Percentiles rank a stretch among this genome's conserved stretches.
phyloP scores from a whole-genome alignment of 1,140 invertebrate genomes.

The Drosophila yakuba region DNA sequence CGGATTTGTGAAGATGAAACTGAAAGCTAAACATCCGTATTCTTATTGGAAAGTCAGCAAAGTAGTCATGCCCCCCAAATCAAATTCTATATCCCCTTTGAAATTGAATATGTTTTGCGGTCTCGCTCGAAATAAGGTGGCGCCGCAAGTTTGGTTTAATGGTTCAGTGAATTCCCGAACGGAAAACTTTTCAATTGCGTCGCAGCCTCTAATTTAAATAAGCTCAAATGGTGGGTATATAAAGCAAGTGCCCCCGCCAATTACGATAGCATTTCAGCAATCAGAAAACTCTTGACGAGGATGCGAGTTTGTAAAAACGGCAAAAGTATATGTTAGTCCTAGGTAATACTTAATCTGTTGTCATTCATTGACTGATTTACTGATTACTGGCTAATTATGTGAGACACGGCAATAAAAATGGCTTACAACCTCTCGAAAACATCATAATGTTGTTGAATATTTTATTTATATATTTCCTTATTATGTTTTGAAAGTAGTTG shows the following conservation, averaged over 20 bases:
- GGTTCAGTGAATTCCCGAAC: slow-evolving; percentile 61
- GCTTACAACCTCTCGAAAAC: too few relatives aligned
- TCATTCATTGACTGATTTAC: not conserved
- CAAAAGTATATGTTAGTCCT: not conserved
- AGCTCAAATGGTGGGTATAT: not conserved
- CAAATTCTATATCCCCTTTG: slow-evolving; percentile 34
- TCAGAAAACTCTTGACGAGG: not conserved
- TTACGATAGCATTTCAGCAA: slow-evolving; percentile 8
- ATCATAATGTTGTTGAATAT: too few relatives aligned
- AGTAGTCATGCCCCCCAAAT: slow-evolving; percentile 11
- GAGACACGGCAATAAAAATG: too few relatives aligned
- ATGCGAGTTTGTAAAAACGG: rapidly evolving
- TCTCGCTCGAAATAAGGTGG: slow-evolving; percentile 34
- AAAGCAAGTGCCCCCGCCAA: slow-evolving; percentile 19
- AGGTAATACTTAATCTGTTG: not conserved
- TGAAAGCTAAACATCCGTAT: not conserved
- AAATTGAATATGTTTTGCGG: slow-evolving; percentile 65
- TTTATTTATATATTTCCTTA: too few relatives aligned
- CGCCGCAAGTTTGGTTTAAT: slow-evolving; percentile 53
- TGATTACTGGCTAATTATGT: not conserved
- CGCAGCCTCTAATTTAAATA: slow-evolving; percentile 23
- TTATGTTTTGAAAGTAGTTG: too few relatives aligned
- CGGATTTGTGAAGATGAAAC: slow-evolving; percentile 10
- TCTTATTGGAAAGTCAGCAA: not conserved
- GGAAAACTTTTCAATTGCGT: slow-evolving; percentile 65